These are phyloP conservation scores for Conomelus anceps DNA, from an alignment of 2,888 invertebrate species.

Conservation along the genomic window DNA sequence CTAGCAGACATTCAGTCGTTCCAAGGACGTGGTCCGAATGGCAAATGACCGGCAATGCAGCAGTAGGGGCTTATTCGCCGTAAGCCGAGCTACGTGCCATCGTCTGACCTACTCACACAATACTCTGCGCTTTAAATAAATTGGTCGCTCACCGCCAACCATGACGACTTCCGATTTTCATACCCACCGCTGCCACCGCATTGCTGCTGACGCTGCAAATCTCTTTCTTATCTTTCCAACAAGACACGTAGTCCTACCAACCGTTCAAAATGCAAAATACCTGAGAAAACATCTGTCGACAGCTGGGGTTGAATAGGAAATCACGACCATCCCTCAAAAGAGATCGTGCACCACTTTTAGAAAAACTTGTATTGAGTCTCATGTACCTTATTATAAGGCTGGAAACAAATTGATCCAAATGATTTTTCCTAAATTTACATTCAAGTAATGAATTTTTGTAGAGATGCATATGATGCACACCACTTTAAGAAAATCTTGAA, in stretches of 20 bases:
- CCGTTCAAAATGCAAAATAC: not conserved
- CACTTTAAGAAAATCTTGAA: too few species aligned
- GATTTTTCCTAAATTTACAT: too few species aligned
- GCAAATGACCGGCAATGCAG: not conserved
- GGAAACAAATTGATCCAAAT: too few species aligned
- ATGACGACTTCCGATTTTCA: not conserved
- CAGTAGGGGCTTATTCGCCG: not conserved
- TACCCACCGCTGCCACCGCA: too few species aligned
- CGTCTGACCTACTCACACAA: not conserved
- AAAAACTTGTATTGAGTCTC: too few species aligned
- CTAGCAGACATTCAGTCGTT: not conserved
- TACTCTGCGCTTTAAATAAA: not conserved
- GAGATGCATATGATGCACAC: too few species aligned
- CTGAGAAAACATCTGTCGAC: not conserved
- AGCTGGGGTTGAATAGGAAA: not conserved
- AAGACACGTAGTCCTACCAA: not conserved
- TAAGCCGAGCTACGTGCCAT: not conserved
- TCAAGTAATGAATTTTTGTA: too few species aligned
- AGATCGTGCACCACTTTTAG: too few species aligned
- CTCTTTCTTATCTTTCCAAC: not conserved
- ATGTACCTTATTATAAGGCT: too few species aligned
- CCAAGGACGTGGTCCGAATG: not conserved
- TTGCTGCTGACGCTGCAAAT: not conserved
- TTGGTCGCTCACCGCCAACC: not conserved
- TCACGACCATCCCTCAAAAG: not conserved